phyloP scores from a whole-genome alignment of 23 tunicate species.

The Corella eumyota region DNA sequence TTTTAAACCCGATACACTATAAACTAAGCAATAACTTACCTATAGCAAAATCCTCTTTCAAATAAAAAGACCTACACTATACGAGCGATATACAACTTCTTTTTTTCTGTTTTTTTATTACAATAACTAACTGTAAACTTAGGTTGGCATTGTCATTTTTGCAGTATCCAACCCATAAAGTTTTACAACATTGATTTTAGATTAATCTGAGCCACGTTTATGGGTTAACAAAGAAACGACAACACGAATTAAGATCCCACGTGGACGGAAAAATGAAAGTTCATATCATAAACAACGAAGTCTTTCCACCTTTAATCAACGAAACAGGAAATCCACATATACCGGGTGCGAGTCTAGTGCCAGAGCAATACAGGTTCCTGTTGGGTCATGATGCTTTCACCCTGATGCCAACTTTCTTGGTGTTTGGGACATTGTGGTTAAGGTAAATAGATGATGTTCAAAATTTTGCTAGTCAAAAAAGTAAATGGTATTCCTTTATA shows the following conservation, averaged over 20 bases:
- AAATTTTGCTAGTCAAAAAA: too few species aligned
- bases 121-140: too few species aligned
- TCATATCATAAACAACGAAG: conserved; percentile 32
- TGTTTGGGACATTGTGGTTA: conserved; percentile 35
- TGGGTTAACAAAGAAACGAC: conserved; percentile 22
- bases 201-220: conserved; percentile 6
- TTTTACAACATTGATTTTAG: not conserved
- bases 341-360: not conserved
- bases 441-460: conserved; percentile 5
- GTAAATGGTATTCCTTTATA: too few species aligned
- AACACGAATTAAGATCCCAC: conserved; percentile 28
- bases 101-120: too few species aligned
- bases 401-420: conserved; percentile 18
- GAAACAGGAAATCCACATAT: conserved; percentile 15
- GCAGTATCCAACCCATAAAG: not conserved
- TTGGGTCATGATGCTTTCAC: conserved; percentile 28
- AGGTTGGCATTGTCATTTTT: conserved; percentile 17
- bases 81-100: too few species aligned
- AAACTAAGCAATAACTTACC: too few species aligned
- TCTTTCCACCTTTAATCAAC: conserved; percentile 33
- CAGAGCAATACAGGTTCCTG: conserved; percentile 5
- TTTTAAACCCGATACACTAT: too few species aligned
- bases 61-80: too few species aligned
- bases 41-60: too few species aligned
- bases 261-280: conserved; percentile 54